Evolutionary conservation across 2,113 vertebrate genomes (phyloP), one percentile per base, ranked within the genome.

Genomic region (Sylvietta virens): DNA sequence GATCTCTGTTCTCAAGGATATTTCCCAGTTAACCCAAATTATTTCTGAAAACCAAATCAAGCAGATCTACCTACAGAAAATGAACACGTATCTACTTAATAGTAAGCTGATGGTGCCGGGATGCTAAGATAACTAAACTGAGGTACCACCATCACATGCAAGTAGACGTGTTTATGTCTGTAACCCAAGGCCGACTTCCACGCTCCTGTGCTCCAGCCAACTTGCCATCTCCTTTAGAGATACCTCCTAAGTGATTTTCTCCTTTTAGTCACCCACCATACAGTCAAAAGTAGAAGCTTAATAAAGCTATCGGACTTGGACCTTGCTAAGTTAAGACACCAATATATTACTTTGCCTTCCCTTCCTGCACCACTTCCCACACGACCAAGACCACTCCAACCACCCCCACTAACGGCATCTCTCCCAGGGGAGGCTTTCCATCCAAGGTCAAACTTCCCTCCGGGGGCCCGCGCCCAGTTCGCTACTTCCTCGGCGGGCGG

Each of bases 401-500:
- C 39, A 6, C 13, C 4, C 22, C 15, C 45, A 4, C 44, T 50
- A 6, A 1, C 0, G 7, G 21, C 87, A 11, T 2, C 16, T 10
- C 61, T 13, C 1, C 0, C 12, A 40, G 40, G 18, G 10, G 12
- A 40, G 13, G 30, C 17, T 40, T 42, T n/a, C 26, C 13, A 9
- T 13, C n/a, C 79, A 7, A 15, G 18, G 28, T 2, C n/a, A 3
- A 17, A 15, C 48, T 3, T 15, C 23, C 4, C 9, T 4, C 7
- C 2, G 9, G 33, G 10, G 5, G 6, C 13, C 56, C 2, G 33
- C 0, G 8, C 15, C 2, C 44, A 0, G 5, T 1, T 13, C 0
- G 4, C 17, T 0, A 27, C 10, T 3, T 6, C 44, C 33, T 11
- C 13, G 8, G 21, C 9, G 33, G 33, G 40, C 31, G 10, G 30